Percentiles rank a stretch among this genome's conserved stretches.
Evolutionary conservation across 2,797 vertebrate species (phyloP).

Genomic region (Sardinella longiceps): DNA sequence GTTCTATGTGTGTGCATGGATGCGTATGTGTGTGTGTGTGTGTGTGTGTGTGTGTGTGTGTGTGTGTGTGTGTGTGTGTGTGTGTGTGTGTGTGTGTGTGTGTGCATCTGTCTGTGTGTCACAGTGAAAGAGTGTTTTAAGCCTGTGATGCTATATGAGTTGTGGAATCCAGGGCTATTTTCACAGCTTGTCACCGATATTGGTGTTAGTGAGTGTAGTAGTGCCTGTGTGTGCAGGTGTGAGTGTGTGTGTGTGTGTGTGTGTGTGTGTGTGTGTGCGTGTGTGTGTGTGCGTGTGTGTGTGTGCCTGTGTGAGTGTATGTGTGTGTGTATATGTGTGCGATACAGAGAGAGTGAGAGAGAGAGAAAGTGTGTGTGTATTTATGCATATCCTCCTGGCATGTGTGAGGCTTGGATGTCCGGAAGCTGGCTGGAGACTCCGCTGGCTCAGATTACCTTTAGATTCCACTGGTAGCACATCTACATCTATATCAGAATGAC

Average conservation of each 20-base stretch:
- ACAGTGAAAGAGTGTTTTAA: slow-evolving; percentile 54
- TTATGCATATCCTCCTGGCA: slow-evolving; percentile 30
- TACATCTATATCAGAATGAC: neutral
- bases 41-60: neutral
- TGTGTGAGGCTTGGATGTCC: neutral
- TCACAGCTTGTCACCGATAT: neutral
- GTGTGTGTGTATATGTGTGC: neutral
- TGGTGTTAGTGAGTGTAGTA: neutral
- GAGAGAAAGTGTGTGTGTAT: slow-evolving; percentile 37
- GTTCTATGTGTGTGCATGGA: neutral
- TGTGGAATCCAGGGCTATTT: slow-evolving; percentile 33
- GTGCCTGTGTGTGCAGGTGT: neutral
- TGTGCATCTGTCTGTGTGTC: slow-evolving; percentile 31
- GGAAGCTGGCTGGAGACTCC: neutral
- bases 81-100: neutral
- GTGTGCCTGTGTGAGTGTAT: slow-evolving; percentile 24
- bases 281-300: slow-evolving; percentile 16
- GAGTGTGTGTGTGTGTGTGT: slow-evolving; percentile 47
- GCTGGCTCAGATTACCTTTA: neutral
- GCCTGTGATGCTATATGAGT: slow-evolving; percentile 53
- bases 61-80: neutral
- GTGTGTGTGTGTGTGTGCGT: slow-evolving; percentile 39
- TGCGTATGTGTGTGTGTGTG: neutral
- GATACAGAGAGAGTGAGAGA: too few relatives aligned
- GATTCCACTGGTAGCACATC: slow-evolving; percentile 3